phyloP scores from a whole-genome alignment of 1,140 invertebrate species.

The Luehdorfia chinensis region DNA sequence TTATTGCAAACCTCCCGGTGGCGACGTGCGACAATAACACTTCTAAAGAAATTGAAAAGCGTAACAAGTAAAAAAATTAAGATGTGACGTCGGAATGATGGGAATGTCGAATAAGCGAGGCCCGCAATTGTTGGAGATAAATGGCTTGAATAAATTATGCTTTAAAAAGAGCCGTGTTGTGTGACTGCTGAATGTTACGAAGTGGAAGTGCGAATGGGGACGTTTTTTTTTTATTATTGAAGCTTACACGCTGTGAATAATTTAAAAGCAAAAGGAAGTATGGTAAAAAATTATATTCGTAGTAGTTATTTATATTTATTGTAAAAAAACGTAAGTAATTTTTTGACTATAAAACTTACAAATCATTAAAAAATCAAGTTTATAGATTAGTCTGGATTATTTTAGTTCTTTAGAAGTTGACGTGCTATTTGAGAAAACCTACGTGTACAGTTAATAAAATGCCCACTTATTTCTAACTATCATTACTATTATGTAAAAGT shows the following conservation, averaged over 20 bases:
- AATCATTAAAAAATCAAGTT: too few relatives aligned
- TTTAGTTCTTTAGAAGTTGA: too few relatives aligned
- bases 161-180: constrained; percentile 10
- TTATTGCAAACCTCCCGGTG: constrained; percentile 28
- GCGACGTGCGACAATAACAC: constrained; percentile 27
- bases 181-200: constrained; percentile 2
- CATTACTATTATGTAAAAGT: background rate
- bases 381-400: too few relatives aligned
- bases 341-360: too few relatives aligned
- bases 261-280: background rate
- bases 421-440: too few relatives aligned
- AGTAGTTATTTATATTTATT: too few relatives aligned
- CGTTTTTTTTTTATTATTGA: constrained; percentile 15
- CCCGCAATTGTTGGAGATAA: constrained; percentile 13
- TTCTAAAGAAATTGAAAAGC: constrained; percentile 31
- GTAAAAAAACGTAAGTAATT: too few relatives aligned
- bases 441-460: too few relatives aligned
- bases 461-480: too few relatives aligned
- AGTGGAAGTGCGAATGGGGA: constrained; percentile 7
- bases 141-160: constrained; percentile 16
- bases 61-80: constrained; percentile 28
- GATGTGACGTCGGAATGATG: constrained; percentile 2
- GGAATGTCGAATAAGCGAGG: constrained; percentile 11
- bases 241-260: constrained; percentile 4
- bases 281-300: too few relatives aligned